Percentiles rank a stretch among this genome's conserved stretches.
Conservation (phyloP, 2,888 invertebrate species). For the Acleris sparsana region DNA sequence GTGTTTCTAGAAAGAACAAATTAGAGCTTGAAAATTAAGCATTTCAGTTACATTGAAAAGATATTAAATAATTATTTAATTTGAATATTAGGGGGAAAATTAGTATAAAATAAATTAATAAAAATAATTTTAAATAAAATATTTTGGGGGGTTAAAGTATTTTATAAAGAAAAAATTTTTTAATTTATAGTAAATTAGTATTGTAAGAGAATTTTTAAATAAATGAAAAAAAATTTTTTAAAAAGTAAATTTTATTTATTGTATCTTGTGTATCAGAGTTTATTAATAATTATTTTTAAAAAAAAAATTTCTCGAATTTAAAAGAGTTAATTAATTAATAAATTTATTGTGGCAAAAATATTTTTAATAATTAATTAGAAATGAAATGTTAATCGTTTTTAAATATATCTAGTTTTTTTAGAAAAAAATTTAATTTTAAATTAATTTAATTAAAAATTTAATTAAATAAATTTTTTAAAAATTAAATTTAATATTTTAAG, state of each 20-base stretch:
- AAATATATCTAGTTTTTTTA: constrained; percentile 87
- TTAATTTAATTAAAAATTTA: constrained; percentile 69
- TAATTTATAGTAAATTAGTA: constrained; percentile 83
- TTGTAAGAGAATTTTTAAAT: constrained; percentile 83
- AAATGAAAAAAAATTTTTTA: constrained; percentile 68
- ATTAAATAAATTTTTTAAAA: constrained; percentile 55
- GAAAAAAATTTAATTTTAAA: constrained; percentile 81
- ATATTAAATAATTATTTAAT: constrained; percentile 74
- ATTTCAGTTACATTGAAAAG: constrained; percentile 87
- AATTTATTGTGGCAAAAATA: constrained; percentile 85
- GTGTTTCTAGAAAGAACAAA: constrained; percentile 86
- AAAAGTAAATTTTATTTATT: constrained; percentile 84
- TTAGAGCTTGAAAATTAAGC: constrained; percentile 84
- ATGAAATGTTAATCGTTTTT: constrained; percentile 87
- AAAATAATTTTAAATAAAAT: constrained; percentile 72
- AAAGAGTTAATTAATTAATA: constrained; percentile 84
- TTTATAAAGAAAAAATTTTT: constrained; percentile 67
- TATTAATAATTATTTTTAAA: constrained; percentile 77
- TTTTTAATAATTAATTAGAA: constrained; percentile 76
- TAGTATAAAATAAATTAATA: constrained; percentile 68
- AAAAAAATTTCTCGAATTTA: constrained; percentile 83
- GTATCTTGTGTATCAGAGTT: constrained; percentile 90
- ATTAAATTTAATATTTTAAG: constrained; percentile 77
- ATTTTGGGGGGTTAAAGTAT: constrained; percentile 73
- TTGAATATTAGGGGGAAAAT: constrained; percentile 57